Percentiles rank a stretch among this genome's conserved stretches.
Evolutionary conservation across 92 coral and sea anemone species (phyloP).

Genomic region (Metridium senile): DNA sequence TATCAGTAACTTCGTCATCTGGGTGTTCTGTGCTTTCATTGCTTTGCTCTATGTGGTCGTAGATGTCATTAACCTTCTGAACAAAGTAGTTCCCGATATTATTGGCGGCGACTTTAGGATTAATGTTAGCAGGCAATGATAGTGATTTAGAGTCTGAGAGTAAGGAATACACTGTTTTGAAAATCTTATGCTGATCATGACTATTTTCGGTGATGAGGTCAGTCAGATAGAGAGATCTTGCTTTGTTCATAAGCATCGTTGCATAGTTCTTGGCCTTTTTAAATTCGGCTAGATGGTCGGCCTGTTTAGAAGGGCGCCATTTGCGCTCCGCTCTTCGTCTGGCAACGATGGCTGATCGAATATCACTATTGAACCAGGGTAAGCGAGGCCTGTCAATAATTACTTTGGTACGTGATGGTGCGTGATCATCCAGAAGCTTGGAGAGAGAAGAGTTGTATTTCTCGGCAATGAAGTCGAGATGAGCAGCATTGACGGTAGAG

Average conservation of each 20-base stretch:
- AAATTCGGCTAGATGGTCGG: conserved; percentile 37
- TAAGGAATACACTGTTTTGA: conserved; percentile 30
- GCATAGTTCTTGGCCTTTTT: conserved; percentile 62
- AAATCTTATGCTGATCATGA: conserved; percentile 46
- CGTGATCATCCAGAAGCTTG: conserved; percentile 45
- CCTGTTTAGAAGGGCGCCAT: conserved; percentile 49
- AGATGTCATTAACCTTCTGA: conserved; percentile 40
- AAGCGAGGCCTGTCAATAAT: conserved; percentile 44
- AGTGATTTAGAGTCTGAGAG: conserved; percentile 46
- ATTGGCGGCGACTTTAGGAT: conserved; percentile 30
- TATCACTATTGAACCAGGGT: conserved; percentile 46
- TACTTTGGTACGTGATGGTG: conserved; percentile 35
- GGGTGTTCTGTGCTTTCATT: not conserved
- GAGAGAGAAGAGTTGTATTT: conserved; percentile 57
- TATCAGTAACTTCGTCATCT: not conserved
- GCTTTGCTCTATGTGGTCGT: conserved; percentile 13
- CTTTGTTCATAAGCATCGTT: conserved; percentile 49
- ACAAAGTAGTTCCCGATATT: conserved; percentile 53
- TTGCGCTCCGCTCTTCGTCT: conserved; percentile 62
- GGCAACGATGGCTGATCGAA: conserved; percentile 36
- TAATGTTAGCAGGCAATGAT: conserved; percentile 30
- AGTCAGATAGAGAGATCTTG: conserved; percentile 36
- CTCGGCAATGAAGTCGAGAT: conserved; percentile 34
- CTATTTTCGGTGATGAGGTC: conserved; percentile 37
- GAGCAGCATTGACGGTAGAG: conserved; percentile 15